A percentile compares a stretch with the other conserved stretches of the same genome.
Evolutionary conservation across 2,888 invertebrate species (phyloP).

Genomic region (Teleogryllus oceanicus): DNA sequence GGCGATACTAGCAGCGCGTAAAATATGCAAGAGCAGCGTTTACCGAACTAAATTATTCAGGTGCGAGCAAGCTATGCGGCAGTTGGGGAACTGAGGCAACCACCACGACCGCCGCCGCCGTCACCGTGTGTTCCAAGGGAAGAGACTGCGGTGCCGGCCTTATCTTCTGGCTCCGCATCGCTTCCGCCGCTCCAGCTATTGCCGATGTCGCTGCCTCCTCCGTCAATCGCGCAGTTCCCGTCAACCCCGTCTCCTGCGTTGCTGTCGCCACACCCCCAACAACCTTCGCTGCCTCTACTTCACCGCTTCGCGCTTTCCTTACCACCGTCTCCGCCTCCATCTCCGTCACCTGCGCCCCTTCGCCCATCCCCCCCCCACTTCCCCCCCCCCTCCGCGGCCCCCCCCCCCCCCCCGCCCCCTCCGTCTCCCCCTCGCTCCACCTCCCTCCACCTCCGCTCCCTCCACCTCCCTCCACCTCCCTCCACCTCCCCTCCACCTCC

Average conservation of each 20-base stretch:
- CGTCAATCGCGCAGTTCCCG: neutral
- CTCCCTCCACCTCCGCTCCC: neutral
- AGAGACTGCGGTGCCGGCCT: neutral
- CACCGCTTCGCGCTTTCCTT: neutral
- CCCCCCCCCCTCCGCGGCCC: neutral
- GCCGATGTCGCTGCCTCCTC: neutral
- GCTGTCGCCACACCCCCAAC: too few species aligned
- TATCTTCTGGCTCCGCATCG: neutral
- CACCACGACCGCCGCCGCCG: neutral
- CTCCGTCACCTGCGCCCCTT: too few species aligned
- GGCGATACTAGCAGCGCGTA: neutral
- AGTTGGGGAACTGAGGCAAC: neutral
- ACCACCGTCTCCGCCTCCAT: neutral
- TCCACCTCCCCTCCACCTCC: neutral
- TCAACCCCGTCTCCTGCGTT: neutral
- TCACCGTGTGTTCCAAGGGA: neutral
- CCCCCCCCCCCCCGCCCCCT: too few species aligned
- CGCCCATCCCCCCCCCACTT: neutral
- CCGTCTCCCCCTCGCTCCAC: neutral
- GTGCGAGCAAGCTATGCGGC: neutral
- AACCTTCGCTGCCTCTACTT: neutral
- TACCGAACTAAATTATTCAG: conserved; percentile 9
- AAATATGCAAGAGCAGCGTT: conserved; percentile 8
- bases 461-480: neutral
- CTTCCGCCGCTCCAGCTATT: neutral